These are phyloP conservation scores for Eulemur rufifrons DNA, from an alignment of 2,113 vertebrate species.

Conservation along the genomic window DNA sequence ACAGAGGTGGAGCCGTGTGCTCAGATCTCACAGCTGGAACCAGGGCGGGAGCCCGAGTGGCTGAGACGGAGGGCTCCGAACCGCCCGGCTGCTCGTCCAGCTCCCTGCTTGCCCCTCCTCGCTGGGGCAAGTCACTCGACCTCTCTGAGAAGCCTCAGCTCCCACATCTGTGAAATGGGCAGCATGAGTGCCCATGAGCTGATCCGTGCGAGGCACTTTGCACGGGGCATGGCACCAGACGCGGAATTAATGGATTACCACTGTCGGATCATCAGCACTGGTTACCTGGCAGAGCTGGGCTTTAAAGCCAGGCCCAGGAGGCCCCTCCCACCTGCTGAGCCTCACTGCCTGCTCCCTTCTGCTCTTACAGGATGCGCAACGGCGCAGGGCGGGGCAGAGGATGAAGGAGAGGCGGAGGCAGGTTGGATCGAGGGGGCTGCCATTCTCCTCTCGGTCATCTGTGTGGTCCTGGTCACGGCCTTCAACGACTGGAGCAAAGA, in stretches of 20 bases:
- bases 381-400: slow-evolving; percentile 89
- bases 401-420: slow-evolving; percentile 95
- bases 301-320: neutral
- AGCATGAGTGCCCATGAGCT: neutral
- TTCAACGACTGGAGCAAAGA: slow-evolving; percentile 99
- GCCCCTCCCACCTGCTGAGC: accelerated
- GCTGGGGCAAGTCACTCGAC: neutral
- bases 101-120: neutral
- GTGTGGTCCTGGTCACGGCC: slow-evolving; percentile 97
- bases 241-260: accelerated
- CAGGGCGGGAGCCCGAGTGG: neutral
- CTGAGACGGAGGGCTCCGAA: neutral
- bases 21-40: neutral
- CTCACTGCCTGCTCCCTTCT: neutral
- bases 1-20: neutral
- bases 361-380: slow-evolving; percentile 88
- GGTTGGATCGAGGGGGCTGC: slow-evolving; percentile 99
- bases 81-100: neutral
- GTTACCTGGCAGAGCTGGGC: neutral
- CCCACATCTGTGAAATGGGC: neutral
- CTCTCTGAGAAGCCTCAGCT: neutral
- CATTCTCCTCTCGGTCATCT: slow-evolving; percentile 97
- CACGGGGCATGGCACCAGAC: neutral
- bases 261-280: neutral
- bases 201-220: neutral